Evolutionary conservation across 1,140 invertebrate genomes (phyloP), one percentile per base, ranked within the genome.

Genomic region (Odontomachus brunneus): DNA sequence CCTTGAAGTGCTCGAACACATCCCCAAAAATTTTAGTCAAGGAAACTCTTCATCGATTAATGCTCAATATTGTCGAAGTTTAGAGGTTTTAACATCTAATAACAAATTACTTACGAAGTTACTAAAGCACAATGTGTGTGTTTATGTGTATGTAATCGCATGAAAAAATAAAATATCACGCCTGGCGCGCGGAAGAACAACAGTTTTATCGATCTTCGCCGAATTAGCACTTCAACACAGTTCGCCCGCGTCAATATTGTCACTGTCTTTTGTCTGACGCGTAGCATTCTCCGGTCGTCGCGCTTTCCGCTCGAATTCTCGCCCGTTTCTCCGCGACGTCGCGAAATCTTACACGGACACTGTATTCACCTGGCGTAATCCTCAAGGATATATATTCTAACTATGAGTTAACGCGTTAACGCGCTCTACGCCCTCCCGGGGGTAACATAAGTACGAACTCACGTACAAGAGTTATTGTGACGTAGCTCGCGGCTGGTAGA

Each of bases 401-500:
- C 75, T 80, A 80, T 48, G 53, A 80, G 75, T 80, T 80, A 80
- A 80, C 66, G 74, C 60, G 48, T 76, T 65, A 76, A 76, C 73
- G 75, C 75, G 51, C 69, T 80, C 69, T 71, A 80, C 38, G 38
- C 65, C 49, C 22, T 78, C 75, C 65, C 75, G 55, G 44, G 75
- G 57, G 75, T 19, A 71, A 57, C 75, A 59, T 80, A 80, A 80
- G 75, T 80, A 80, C 33, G 63, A 57, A 78, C 51, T 80, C 51
- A 57, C 65, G 65, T 71, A 80, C 33, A 44, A 51, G 48, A 80
- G 53, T 80, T 80, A 71, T 48, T 57, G 51, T 71, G 75, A 80
- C 65, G n/a, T 26, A 9, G 24, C 38, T 44, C 9, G 29, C 69
- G 44, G 51, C 63, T 49, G 29, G n/a, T n/a, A 17, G 38, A 3